Evolutionary conservation across 2,888 invertebrate species (phyloP), one percentile per base, ranked within the genome.

Genomic region (Temnothorax unifasciatus): DNA sequence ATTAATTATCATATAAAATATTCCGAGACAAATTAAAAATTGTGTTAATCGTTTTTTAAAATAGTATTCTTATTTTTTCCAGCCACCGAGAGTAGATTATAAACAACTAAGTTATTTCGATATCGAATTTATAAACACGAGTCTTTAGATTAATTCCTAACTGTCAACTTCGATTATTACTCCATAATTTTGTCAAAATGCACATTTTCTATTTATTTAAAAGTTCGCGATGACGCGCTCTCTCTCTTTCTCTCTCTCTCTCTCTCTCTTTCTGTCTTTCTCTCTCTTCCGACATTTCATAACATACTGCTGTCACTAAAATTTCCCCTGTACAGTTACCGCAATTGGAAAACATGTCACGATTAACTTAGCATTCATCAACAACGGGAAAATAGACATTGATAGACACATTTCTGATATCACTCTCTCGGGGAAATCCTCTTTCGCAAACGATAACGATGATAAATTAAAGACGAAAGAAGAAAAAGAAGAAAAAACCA

Each of bases 321-420:
- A 18, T 38, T 4, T 52, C 11, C 3, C 29, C 8, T 8, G 9
- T 47, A 34, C 5, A 13, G 25, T 47, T 38, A 59, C 11, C 38
- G 13, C 44, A 25, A 38, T 44, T 69, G 25, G 4, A 59, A 6
- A 15, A 29, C 29, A 18, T 18, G 13, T 66, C 41, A 52, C 25
- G 25, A 52, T 18, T 25, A 50, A 34, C 29, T 13, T 2, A 44
- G 13, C 29, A 66, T 57, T 38, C 29, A 38, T 54, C 5, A 66
- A 44, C 57, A 29, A 15, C 11, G 44, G 29, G 44, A 75, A 41
- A 77, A 57, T 57, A 29, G 44, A 57, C 57, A 44, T 38, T 77
- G 47, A 34, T 68, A 68, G 57, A 44, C 29, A 77, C 15, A 44
- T 25, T 54, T 66, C 29, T 21, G 13, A 41, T 18, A n/a, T 6